Conservation (phyloP, 2,797 vertebrate genomes). For the Coregonus sp. region DNA sequence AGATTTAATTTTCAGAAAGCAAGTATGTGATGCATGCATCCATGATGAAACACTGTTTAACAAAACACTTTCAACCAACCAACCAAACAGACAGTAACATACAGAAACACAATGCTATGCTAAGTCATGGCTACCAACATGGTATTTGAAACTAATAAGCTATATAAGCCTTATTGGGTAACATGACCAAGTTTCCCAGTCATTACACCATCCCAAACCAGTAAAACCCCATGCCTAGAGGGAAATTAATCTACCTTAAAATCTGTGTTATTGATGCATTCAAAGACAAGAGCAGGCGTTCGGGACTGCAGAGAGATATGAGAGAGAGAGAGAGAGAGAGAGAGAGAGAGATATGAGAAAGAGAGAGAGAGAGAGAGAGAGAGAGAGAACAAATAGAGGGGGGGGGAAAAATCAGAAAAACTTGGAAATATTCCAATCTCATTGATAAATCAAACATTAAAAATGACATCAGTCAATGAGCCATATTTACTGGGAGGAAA, state of each 20-base stretch:
- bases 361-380: not conserved
- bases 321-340: slow-evolving; percentile 19
- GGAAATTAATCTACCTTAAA: slow-evolving; percentile 86
- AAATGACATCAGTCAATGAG: not conserved
- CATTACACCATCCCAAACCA: not conserved
- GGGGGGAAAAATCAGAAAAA: not conserved
- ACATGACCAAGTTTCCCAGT: not conserved
- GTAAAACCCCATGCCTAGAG: not conserved
- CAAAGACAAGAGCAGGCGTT: slow-evolving; percentile 97
- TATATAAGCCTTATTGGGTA: not conserved
- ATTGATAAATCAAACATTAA: slow-evolving; percentile 6
- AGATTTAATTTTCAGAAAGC: not conserved
- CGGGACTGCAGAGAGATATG: slow-evolving; percentile 84
- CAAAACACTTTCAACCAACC: not conserved
- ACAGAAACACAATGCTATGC: not conserved
- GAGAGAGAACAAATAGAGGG: not conserved
- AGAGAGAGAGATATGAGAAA: slow-evolving; percentile 51
- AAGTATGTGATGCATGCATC: not conserved
- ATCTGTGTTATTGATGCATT: slow-evolving; percentile 99
- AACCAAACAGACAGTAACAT: not conserved
- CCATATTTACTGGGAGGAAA: not conserved
- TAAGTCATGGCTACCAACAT: too few relatives aligned
- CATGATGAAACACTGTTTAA: not conserved
- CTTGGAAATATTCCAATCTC: not conserved
- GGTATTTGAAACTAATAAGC: too few relatives aligned